Conservation (phyloP, 2,888 invertebrate genomes). For the Campoplex capitator region DNA sequence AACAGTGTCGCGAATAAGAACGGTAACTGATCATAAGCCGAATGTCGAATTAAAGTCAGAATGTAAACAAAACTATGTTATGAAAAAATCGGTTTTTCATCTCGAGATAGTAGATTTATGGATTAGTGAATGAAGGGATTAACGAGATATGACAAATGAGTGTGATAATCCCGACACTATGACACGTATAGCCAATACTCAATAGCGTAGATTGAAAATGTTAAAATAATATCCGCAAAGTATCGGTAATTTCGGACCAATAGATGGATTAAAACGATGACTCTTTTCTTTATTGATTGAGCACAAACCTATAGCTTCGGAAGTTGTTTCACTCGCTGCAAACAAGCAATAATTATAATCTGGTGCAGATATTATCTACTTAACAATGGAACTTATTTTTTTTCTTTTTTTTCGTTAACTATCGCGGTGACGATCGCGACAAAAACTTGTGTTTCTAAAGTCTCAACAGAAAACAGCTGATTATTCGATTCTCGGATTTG, state of each 20-base stretch:
- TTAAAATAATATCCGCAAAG: not conserved
- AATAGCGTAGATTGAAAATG: not conserved
- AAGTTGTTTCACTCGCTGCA: conserved; percentile 16
- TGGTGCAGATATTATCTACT: conserved; percentile 6
- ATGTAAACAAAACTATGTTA: conserved; percentile 51
- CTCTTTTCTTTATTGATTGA: not conserved
- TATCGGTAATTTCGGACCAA: not conserved
- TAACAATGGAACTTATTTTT: conserved; percentile 16
- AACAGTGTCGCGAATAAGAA: not conserved
- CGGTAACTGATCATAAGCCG: not conserved
- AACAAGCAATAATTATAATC: conserved; percentile 52
- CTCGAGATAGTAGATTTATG: not conserved
- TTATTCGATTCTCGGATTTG: conserved; percentile 44
- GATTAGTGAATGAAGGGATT: not conserved
- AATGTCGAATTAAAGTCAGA: conserved; percentile 43
- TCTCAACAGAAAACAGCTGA: conserved; percentile 51
- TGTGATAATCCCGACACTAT: conserved; percentile 3
- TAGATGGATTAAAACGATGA: not conserved
- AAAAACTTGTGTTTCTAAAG: not conserved
- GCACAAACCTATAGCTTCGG: conserved; percentile 45
- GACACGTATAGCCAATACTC: not conserved
- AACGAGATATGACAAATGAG: not conserved
- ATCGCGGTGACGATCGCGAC: conserved; percentile 5
- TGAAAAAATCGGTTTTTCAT: not conserved
- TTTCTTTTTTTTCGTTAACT: conserved; percentile 28